These are phyloP conservation scores for Struthio camelus DNA, from an alignment of 2,113 vertebrate genomes.

Conservation along the genomic window DNA sequence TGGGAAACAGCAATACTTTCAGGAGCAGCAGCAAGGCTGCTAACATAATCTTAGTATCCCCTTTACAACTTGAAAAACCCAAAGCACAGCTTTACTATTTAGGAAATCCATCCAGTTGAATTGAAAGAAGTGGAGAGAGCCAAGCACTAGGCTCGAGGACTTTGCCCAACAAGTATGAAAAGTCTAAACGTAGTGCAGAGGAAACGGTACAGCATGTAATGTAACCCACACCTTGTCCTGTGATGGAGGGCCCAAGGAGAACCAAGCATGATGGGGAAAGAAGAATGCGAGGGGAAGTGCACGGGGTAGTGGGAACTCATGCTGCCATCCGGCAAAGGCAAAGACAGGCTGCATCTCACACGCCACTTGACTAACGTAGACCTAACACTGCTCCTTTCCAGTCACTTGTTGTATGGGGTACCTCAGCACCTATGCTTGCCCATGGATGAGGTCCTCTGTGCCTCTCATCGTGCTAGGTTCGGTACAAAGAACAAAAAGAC, in stretches of 20 bases:
- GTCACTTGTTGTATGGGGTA: rapidly evolving
- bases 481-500: rapidly evolving
- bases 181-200: not conserved
- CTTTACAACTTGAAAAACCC: not conserved
- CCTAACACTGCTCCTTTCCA: not conserved
- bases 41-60: not conserved
- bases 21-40: not conserved
- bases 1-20: not conserved
- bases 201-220: rapidly evolving
- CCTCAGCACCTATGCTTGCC: rapidly evolving
- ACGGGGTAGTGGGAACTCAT: not conserved
- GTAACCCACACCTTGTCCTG: not conserved
- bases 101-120: not conserved
- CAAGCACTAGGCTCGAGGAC: not conserved
- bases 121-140: not conserved
- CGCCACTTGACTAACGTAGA: not conserved
- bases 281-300: not conserved
- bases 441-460: rapidly evolving
- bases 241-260: not conserved
- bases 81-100: not conserved
- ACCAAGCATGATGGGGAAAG: not conserved
- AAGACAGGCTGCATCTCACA: not conserved
- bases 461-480: rapidly evolving
- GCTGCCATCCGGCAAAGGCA: not conserved
- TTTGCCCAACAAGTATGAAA: not conserved